A percentile compares a stretch with the other conserved stretches of the same genome.
Evolutionary conservation across 2,113 vertebrate genomes (phyloP).

Genomic region (Cyanistes caeruleus): DNA sequence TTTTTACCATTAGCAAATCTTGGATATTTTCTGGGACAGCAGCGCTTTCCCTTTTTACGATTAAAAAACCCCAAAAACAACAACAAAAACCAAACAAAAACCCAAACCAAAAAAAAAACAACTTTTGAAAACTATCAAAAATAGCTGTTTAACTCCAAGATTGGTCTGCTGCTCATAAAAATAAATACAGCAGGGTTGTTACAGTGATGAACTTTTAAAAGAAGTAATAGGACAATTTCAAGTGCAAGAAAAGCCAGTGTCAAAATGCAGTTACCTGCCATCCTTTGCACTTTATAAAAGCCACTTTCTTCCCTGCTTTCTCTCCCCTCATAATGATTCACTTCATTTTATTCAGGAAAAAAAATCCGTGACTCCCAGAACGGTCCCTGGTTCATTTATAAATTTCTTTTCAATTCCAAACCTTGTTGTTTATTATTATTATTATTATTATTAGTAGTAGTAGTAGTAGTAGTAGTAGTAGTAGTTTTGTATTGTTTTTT

Average conservation of each 20-base stretch:
- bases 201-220: background rate
- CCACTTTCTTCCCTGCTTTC: background rate
- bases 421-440: background rate
- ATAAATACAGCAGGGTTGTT: background rate
- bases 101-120: background rate
- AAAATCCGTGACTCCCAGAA: background rate
- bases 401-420: background rate
- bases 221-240: background rate
- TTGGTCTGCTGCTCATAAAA: background rate
- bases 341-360: background rate
- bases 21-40: constrained; percentile 31
- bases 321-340: background rate
- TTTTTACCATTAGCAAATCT: constrained; percentile 62
- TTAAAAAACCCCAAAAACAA: background rate
- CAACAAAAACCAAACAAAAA: background rate
- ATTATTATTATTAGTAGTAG: no score
- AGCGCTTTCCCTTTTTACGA: background rate
- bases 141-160: background rate
- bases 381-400: background rate
- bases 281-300: background rate
- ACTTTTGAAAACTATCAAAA: constrained; percentile 1
- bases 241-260: background rate
- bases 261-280: background rate
- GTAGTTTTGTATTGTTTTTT: no score
- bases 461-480: no score